These are phyloP conservation scores for Miniopterus natalensis DNA, from an alignment of 2,113 vertebrate genomes.

Conservation along the genomic window DNA sequence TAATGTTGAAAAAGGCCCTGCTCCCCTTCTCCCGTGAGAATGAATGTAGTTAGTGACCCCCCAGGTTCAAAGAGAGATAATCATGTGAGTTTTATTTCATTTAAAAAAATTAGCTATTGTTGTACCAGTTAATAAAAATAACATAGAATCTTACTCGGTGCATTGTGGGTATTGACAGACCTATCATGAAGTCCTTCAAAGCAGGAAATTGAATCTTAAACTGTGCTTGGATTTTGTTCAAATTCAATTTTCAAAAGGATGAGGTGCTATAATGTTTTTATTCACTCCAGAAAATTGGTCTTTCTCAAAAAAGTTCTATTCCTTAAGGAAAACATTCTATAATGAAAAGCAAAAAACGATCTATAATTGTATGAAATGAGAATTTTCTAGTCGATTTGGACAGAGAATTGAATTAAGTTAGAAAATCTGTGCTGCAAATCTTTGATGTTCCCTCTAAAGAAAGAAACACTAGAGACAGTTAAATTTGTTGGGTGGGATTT, in stretches of 20 bases:
- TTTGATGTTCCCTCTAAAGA: background rate
- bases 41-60: background rate
- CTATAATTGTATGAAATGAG: slow-evolving; percentile 72
- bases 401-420: slow-evolving; percentile 45
- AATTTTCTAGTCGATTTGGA: slow-evolving; percentile 64
- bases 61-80: background rate
- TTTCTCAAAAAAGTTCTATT: slow-evolving; percentile 56
- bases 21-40: background rate
- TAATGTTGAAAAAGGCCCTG: background rate
- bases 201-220: slow-evolving; percentile 56
- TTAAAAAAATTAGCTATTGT: slow-evolving; percentile 38
- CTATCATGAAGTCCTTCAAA: slow-evolving; percentile 23
- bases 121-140: slow-evolving; percentile 36
- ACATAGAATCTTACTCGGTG: background rate
- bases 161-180: background rate
- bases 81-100: background rate
- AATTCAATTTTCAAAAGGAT: slow-evolving; percentile 69
- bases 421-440: slow-evolving; percentile 35
- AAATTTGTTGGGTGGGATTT: background rate
- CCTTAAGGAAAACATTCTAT: slow-evolving; percentile 65
- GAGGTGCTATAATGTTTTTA: slow-evolving; percentile 56
- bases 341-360: slow-evolving; percentile 67
- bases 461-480: background rate
- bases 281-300: slow-evolving; percentile 66
- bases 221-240: slow-evolving; percentile 57